phyloP scores from a whole-genome alignment of 1,140 invertebrate species.

The Drosophila grimshawi region DNA sequence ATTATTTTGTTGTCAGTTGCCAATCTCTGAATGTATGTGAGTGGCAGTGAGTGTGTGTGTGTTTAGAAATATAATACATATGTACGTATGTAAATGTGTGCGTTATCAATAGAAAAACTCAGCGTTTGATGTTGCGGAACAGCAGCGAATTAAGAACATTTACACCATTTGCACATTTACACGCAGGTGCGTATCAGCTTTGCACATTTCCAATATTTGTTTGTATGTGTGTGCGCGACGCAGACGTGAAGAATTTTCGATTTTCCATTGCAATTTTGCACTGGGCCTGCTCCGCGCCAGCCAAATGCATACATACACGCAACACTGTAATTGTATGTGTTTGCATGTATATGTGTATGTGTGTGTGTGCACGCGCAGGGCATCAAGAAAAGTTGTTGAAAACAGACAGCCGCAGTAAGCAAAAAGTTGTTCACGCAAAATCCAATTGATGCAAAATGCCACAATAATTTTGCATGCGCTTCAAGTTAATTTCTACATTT shows the following conservation, averaged over 20 bases:
- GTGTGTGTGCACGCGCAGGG: slow-evolving; percentile 34
- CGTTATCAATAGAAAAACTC: slow-evolving; percentile 47
- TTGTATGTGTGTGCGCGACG: slow-evolving; percentile 85
- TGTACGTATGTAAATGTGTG: slow-evolving; percentile 34
- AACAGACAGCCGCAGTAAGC: slow-evolving; percentile 51
- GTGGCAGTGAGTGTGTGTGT: slow-evolving; percentile 3
- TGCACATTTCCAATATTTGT: slow-evolving; percentile 5
- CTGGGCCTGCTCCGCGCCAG: slow-evolving; percentile 90
- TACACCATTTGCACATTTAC: slow-evolving; percentile 83
- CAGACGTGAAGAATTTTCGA: slow-evolving; percentile 91
- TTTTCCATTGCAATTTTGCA: slow-evolving; percentile 85
- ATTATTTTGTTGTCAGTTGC: slow-evolving; percentile 48
- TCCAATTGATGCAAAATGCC: slow-evolving; percentile 28
- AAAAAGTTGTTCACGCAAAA: slow-evolving; percentile 53
- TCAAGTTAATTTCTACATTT: background rate
- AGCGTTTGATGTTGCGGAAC: slow-evolving; percentile 24
- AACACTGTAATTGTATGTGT: slow-evolving; percentile 10
- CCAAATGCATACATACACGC: slow-evolving; percentile 8
- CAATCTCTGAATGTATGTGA: slow-evolving; percentile 3
- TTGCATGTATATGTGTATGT: slow-evolving; percentile 18
- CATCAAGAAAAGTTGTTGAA: slow-evolving; percentile 46
- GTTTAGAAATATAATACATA: background rate
- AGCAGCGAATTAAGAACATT: slow-evolving; percentile 28
- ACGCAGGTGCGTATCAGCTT: slow-evolving; percentile 91
- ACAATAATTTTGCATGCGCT: slow-evolving; percentile 15